phyloP scores from a whole-genome alignment of 2,888 invertebrate species.

The Sialis lutaria region DNA sequence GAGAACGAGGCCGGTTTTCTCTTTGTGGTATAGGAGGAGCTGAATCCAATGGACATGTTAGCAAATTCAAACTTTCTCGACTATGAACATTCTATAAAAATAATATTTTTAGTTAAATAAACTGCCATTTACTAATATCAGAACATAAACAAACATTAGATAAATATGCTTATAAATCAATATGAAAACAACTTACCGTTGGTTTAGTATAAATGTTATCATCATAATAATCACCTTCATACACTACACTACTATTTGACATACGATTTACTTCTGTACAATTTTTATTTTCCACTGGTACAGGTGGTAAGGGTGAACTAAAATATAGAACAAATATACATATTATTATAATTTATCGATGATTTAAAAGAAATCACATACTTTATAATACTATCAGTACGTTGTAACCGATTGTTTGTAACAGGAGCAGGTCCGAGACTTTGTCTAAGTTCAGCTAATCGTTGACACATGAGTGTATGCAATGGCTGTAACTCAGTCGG shows the following conservation, averaged over 20 bases:
- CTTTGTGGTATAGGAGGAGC: constrained; percentile 42
- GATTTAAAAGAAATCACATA: constrained; percentile 22
- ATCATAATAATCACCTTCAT: constrained; percentile 35
- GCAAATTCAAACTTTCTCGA: constrained; percentile 24
- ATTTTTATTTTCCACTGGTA: constrained; percentile 48
- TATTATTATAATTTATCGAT: neutral
- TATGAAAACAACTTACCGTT: constrained; percentile 28
- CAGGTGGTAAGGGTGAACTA: constrained; percentile 66
- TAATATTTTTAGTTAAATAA: neutral
- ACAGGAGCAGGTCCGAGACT: constrained; percentile 41
- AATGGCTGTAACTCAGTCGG: constrained; percentile 80
- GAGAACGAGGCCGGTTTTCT: constrained; percentile 37
- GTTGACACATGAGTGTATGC: constrained; percentile 74
- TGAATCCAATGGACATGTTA: constrained; percentile 19
- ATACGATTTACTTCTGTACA: constrained; percentile 12
- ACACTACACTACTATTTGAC: constrained; percentile 32
- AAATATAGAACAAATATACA: constrained; percentile 11
- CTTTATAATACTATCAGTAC: constrained; percentile 70
- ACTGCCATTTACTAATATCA: neutral
- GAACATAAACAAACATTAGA: neutral
- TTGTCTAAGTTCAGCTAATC: constrained; percentile 70
- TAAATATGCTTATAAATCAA: constrained; percentile 5
- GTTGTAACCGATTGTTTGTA: constrained; percentile 36
- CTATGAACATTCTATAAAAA: constrained; percentile 12
- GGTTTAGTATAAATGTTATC: constrained; percentile 63